Evolutionary conservation across 92 coral and sea anemone genomes (phyloP), one percentile per base, ranked within the genome.

Genomic region (Scolanthus callimorphus): DNA sequence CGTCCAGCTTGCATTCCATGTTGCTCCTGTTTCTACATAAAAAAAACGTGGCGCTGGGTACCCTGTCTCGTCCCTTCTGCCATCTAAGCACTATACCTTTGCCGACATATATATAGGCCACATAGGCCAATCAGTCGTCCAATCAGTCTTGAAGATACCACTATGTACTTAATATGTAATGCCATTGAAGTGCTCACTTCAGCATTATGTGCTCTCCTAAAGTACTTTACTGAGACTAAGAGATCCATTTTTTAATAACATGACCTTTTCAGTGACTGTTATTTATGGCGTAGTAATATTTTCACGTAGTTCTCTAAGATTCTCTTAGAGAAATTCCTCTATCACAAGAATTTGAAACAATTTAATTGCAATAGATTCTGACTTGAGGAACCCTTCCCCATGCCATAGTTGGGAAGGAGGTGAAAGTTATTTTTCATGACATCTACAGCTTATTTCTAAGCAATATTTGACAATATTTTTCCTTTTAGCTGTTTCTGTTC

Each of bases 391-490:
- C 45, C 59, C 49, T 71, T 71, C 27, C 77, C 77, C 21, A 57
- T 28, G n/a, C 77, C 77, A 70, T 57, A 70, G 23, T 23, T 11
- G 62, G 73, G 73, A 23, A 73, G 26, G 26, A 45, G 53, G 38
- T 73, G 73, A 20, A 73, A 54, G 31, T 50, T 39, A 38, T 73
- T 73, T 28, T 55, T 29, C 31, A 71, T 28, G 11, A 71, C 60
- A 20, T n/a, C 73, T 25, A 44, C 73, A 66, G 22, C 30, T 29
- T 19, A 17, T 52, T 27, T 15, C 44, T 65, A 66, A 34, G 43
- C 62, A 66, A 25, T 52, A 66, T 55, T 66, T 62, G 31, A 29
- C 63, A 3, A 54, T 29, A 21, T 22, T 27, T 34, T 66, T 21
- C 47, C 51, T 31, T 50, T 23, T 24, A 29, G 29, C 3, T 25